phyloP scores from a whole-genome alignment of 2,888 invertebrate species.

The Hyposoter dolosus region DNA sequence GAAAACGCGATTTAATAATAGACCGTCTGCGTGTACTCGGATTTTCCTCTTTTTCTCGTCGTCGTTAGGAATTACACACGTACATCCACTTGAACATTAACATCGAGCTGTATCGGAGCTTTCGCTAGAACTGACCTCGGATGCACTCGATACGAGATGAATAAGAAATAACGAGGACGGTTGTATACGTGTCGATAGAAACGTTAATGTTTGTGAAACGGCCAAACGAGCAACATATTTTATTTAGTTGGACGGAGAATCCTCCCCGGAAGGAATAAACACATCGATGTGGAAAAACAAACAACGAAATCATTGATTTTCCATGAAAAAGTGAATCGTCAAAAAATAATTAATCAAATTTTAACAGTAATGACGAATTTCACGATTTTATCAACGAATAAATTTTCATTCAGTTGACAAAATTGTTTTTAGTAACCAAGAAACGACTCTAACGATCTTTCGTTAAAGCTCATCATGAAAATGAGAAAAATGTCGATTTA shows the following conservation, averaged over 20 bases:
- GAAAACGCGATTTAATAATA: conserved; percentile 35
- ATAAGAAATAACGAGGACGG: conserved; percentile 33
- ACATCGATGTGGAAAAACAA: not conserved
- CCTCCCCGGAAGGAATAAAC: not conserved
- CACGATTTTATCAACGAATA: too few relatives aligned
- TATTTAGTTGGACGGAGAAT: not conserved
- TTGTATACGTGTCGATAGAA: not conserved
- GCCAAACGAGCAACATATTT: not conserved
- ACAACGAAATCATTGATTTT: not conserved
- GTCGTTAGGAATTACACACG: not conserved
- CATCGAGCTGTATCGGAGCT: not conserved
- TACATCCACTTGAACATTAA: not conserved
- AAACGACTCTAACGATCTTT: not conserved
- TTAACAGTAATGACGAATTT: too few relatives aligned
- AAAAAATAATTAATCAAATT: too few relatives aligned
- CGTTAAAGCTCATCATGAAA: not conserved
- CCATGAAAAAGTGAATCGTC: not conserved
- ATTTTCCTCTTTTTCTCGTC: conserved; percentile 17
- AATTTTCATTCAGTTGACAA: too few relatives aligned
- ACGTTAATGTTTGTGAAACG: not conserved
- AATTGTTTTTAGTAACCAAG: not conserved
- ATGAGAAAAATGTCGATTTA: not conserved
- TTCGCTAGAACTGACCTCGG: conserved; percentile 47
- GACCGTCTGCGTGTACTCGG: conserved; percentile 6
- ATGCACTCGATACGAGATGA: conserved; percentile 52